Conservation (phyloP, 30 jellyfish, hydroid and myxozoan species). For the Aurelia aurita region DNA sequence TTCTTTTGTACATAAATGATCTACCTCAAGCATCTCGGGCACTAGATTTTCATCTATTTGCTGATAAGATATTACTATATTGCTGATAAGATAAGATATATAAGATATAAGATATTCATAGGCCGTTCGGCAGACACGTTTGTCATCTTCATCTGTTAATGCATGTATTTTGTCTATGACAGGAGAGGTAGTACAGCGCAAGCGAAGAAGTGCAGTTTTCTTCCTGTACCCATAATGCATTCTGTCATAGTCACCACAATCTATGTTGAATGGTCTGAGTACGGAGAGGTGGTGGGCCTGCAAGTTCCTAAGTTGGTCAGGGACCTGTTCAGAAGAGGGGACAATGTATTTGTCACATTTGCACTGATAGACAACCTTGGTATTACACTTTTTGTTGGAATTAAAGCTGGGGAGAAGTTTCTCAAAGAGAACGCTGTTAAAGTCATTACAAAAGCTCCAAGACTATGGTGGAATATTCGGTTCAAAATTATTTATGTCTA, state of each 20-base stretch:
- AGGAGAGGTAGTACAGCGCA: not conserved
- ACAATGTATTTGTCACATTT: not conserved
- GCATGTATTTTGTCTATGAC: not conserved
- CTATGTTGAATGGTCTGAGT: constrained; percentile 25
- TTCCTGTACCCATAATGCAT: constrained; percentile 26
- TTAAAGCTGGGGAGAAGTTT: not conserved
- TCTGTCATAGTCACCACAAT: not conserved
- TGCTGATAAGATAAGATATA: no score
- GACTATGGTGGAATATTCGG: no score
- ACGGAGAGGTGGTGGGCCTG: not conserved
- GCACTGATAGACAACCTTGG: not conserved
- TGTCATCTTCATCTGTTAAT: not conserved
- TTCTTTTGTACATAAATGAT: constrained; percentile 39
- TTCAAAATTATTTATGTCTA: no score
- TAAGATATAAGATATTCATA: not conserved
- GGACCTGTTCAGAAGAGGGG: not conserved
- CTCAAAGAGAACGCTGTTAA: not conserved
- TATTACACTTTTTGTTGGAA: not conserved
- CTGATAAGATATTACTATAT: no score
- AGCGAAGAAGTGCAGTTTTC: not conserved
- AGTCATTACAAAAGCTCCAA: not conserved
- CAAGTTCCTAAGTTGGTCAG: not conserved
- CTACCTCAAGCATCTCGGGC: constrained; percentile 19
- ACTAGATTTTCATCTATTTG: constrained; percentile 38
- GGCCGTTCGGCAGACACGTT: not conserved